Percentiles rank a stretch among this genome's conserved stretches.
Evolutionary conservation across 2,888 invertebrate species (phyloP).

Genomic region (Resseliella maxima): DNA sequence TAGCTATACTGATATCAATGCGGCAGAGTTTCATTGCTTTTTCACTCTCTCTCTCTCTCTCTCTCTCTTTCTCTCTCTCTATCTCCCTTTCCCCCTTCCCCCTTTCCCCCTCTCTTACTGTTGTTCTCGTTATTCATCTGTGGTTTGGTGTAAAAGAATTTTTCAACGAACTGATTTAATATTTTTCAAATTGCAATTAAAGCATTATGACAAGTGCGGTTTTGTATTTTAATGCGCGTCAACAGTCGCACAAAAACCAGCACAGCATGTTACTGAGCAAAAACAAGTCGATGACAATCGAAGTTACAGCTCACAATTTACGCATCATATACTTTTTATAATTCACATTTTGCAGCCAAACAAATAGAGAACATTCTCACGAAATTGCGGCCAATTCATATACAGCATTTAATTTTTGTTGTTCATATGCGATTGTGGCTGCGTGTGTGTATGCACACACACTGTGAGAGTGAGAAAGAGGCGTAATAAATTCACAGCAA

Average conservation of each 20-base stretch:
- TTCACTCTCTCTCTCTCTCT: too few species aligned
- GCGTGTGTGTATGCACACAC: neutral
- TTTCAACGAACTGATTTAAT: neutral
- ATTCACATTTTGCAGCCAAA: neutral
- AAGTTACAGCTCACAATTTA: slow-evolving; percentile 6
- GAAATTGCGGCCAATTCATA: neutral
- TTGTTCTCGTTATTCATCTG: neutral
- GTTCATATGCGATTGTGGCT: neutral
- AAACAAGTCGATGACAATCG: slow-evolving; percentile 12
- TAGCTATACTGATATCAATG: neutral
- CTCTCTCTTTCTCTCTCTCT: too few species aligned
- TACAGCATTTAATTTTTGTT: neutral
- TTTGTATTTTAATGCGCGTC: neutral
- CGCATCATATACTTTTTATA: slow-evolving; percentile 25
- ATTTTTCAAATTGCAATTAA: slow-evolving; percentile 12
- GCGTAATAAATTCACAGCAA: neutral
- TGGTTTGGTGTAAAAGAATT: neutral
- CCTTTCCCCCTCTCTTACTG: too few species aligned
- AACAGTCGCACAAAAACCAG: neutral
- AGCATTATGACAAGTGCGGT: slow-evolving; percentile 5
- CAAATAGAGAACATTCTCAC: neutral
- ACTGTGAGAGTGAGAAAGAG: too few species aligned
- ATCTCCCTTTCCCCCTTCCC: too few species aligned
- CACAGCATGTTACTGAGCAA: neutral
- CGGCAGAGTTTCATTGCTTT: neutral